phyloP scores from a whole-genome alignment of 1,140 invertebrate species.

The Mycetomoellerius zeteki region DNA sequence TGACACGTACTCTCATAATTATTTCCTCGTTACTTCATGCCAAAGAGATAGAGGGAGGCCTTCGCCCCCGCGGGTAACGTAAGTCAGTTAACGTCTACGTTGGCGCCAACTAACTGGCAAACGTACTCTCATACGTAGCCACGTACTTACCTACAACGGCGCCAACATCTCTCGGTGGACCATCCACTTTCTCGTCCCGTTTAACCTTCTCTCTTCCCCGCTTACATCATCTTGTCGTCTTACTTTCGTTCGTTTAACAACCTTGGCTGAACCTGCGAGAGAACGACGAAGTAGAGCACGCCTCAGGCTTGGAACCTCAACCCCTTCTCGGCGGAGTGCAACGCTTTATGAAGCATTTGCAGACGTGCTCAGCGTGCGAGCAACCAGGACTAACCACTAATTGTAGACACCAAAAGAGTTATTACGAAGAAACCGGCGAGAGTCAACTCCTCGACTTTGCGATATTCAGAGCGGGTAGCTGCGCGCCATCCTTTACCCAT shows the following conservation, averaged over 20 bases:
- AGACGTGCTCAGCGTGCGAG: constrained; percentile 77
- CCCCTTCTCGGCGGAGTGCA: constrained; percentile 39
- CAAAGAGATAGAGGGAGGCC: neutral
- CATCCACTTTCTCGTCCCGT: neutral
- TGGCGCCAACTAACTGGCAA: constrained; percentile 35
- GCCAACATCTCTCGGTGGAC: neutral
- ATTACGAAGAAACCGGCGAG: constrained; percentile 67
- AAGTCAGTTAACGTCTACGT: constrained; percentile 64
- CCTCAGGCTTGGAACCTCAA: constrained; percentile 7
- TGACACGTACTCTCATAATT: constrained; percentile 71
- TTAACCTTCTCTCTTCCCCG: neutral
- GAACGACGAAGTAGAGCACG: constrained; percentile 14
- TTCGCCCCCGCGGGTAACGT: constrained; percentile 10
- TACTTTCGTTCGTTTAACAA: constrained; percentile 54
- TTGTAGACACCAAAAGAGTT: constrained; percentile 78
- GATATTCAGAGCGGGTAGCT: constrained; percentile 56
- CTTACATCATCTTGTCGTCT: neutral
- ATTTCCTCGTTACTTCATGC: constrained; percentile 69
- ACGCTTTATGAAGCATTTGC: constrained; percentile 81
- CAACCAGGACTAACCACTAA: constrained; percentile 77
- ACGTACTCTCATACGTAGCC: constrained; percentile 17
- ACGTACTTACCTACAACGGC: constrained; percentile 8
- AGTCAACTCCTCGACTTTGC: constrained; percentile 58
- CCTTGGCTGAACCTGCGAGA: constrained; percentile 2
- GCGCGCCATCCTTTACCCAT: constrained; percentile 7